Percentiles rank a stretch among this genome's conserved stretches.
These are phyloP conservation scores for Larimichthys crocea DNA, from an alignment of 2,113 vertebrate genomes.

Conservation along the genomic window DNA sequence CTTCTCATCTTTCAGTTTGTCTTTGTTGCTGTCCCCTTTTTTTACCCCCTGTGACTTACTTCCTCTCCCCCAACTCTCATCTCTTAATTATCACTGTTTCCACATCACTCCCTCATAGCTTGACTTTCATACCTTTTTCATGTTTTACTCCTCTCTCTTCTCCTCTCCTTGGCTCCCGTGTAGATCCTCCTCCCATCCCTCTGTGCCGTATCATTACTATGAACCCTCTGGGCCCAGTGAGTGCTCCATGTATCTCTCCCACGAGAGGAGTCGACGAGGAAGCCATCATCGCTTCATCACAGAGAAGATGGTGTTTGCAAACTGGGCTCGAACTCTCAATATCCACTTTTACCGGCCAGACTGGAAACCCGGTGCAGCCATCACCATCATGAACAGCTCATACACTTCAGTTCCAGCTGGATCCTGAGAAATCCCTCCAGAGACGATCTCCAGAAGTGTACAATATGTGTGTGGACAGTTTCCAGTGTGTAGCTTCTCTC, in stretches of 20 bases:
- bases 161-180: slow-evolving; percentile 6
- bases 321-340: slow-evolving; percentile 90
- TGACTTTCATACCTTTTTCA: slow-evolving; percentile 34
- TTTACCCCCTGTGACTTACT: slow-evolving; percentile 24
- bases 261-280: slow-evolving; percentile 89
- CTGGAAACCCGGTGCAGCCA: slow-evolving; percentile 85
- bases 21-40: slow-evolving; percentile 56
- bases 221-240: slow-evolving; percentile 90
- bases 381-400: slow-evolving; percentile 37
- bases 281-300: slow-evolving; percentile 96
- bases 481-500: slow-evolving; percentile 23
- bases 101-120: slow-evolving; percentile 39
- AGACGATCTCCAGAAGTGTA: slow-evolving; percentile 10
- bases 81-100: slow-evolving; percentile 53
- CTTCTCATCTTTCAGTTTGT: slow-evolving; percentile 61
- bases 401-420: slow-evolving; percentile 17
- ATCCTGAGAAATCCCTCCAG: slow-evolving; percentile 51
- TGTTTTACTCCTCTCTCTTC: slow-evolving; percentile 26
- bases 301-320: slow-evolving; percentile 93
- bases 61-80: slow-evolving; percentile 17
- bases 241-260: slow-evolving; percentile 94
- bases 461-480: slow-evolving; percentile 43
- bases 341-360: slow-evolving; percentile 93
- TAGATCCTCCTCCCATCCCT: slow-evolving; percentile 80
- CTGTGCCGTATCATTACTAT: slow-evolving; percentile 95